Base-by-base conservation (phyloP, 2,888 invertebrate species). In the Apotomis betuletana region DNA sequence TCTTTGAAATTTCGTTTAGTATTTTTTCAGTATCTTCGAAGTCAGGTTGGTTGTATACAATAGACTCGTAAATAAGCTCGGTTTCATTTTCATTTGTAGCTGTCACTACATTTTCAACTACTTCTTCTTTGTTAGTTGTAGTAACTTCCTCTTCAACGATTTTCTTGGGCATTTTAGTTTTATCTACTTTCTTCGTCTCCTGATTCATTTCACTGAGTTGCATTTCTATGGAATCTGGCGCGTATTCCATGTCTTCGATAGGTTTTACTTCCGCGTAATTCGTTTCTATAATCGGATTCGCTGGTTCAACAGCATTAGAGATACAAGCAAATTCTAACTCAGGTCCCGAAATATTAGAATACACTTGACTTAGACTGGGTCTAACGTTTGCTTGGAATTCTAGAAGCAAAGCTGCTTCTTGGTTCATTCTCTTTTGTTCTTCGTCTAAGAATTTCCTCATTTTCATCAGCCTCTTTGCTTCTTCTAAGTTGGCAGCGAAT, bases 401-500 rank as follows among this genome's bases (percentile, higher is more conserved):
- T 38, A 93, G 78, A 69, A 92, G 84, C 57, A 93, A 81, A 0
- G 92, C 92, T 5, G 93, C 89, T 77, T 92, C 93, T 82, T 94
- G 92, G 64, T 94, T 94, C 88, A 92, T 91, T 79, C 92, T 88
- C 68, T 94, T 92, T 78, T 95, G 95, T 79, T 95, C 91, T 79
- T 94, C 95, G 49, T 95, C 94, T 74, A 96, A 85, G 76, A 95
- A 94, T 75, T 94, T 95, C 5, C 96, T 89, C 83, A 95, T 94
- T 85, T 95, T 95, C 94, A 95, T 95, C 67, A 96, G 85, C 77
- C 93, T 94, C 78, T 94, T 94, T 0, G 96, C 95, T 88, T 96
- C 96, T 77, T 94, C 93, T 58, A 96, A 92, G 83, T 96, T 96
- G 0, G 95, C 95, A 0, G 96, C 96, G 71, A 95, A 94, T 88